Conservation (phyloP, 1,140 invertebrate genomes). For the Penaeus vannamei region DNA sequence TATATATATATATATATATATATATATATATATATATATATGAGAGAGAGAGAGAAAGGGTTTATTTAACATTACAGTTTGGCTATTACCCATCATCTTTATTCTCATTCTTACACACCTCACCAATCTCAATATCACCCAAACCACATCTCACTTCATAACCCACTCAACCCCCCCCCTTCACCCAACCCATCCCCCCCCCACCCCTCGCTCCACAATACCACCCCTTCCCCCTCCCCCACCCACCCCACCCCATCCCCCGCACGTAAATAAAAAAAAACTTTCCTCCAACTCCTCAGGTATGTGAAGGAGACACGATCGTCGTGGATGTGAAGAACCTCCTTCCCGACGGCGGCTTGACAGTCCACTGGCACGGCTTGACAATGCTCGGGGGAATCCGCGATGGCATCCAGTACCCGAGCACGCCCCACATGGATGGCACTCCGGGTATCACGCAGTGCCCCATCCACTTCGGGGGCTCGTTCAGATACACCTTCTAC, state of each 20-base stretch:
- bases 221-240: neutral
- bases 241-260: no score
- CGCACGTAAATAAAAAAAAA: neutral
- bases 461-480: constrained; percentile 86
- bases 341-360: constrained; percentile 83
- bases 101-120: no score
- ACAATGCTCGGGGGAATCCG: neutral
- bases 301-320: constrained; percentile 87
- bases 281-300: constrained; percentile 73
- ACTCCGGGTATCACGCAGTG: constrained; percentile 92
- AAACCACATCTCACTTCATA: no score
- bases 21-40: constrained; percentile 36
- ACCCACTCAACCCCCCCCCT: no score
- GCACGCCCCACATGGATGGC: constrained; percentile 89
- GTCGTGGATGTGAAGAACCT: constrained; percentile 88
- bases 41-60: neutral
- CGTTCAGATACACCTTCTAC: constrained; percentile 76
- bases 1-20: constrained; percentile 32
- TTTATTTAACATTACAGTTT: no score
- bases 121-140: no score
- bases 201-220: no score
- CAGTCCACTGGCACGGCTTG: constrained; percentile 91
- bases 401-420: constrained; percentile 77
- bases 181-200: no score
- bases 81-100: no score